Evolutionary conservation across 1,140 invertebrate genomes (phyloP).

Genomic region (Cherax quadricarinatus): DNA sequence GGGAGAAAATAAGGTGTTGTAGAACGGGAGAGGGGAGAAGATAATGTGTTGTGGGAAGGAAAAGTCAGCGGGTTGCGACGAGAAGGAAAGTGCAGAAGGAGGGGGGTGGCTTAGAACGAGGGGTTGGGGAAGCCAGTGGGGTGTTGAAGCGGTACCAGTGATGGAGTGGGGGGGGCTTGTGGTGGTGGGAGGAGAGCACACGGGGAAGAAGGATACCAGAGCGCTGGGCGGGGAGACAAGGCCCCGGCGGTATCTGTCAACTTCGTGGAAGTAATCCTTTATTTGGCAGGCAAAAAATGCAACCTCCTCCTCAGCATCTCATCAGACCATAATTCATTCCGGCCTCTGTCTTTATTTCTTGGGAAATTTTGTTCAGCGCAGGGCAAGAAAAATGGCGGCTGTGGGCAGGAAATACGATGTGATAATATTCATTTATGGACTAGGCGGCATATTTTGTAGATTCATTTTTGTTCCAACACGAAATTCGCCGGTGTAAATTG

Average conservation of each 20-base stretch:
- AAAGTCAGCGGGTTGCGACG: too few relatives aligned
- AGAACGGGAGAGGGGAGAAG: not conserved
- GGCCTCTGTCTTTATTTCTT: constrained; percentile 34
- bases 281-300: constrained; percentile 53
- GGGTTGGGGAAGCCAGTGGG: too few relatives aligned
- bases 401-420: constrained; percentile 38
- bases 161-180: too few relatives aligned
- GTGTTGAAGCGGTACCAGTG: too few relatives aligned
- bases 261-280: constrained; percentile 54
- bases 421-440: constrained; percentile 56
- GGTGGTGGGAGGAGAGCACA: not conserved
- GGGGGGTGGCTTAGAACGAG: not conserved
- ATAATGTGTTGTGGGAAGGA: too few relatives aligned
- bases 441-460: constrained; percentile 39
- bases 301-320: constrained; percentile 35
- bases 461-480: constrained; percentile 32
- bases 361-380: constrained; percentile 50
- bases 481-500: not conserved
- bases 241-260: constrained; percentile 40
- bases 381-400: constrained; percentile 38
- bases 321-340: constrained; percentile 37
- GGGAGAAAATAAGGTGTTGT: not conserved
- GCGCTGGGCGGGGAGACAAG: not conserved
- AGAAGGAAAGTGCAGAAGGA: not conserved
- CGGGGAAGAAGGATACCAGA: not conserved